Conservation (phyloP, 23 tunicate species). For the Phallusia fumigata region DNA sequence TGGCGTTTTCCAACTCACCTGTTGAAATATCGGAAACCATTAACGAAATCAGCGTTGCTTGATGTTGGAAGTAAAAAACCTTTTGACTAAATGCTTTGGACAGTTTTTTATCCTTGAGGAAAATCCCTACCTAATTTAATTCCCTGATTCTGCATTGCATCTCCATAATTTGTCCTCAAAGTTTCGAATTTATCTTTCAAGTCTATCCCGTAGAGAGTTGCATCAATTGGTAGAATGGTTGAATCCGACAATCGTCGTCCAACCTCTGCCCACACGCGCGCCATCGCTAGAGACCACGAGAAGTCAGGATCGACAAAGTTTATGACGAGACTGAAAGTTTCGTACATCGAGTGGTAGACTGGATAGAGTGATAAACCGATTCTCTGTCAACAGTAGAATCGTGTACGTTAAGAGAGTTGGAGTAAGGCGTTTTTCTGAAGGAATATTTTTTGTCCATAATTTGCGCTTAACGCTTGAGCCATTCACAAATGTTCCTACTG, state of each 20-base stretch:
- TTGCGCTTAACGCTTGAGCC: too few species aligned
- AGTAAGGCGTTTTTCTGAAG: too few species aligned
- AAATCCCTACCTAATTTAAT: background rate
- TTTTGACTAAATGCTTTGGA: background rate
- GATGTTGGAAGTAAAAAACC: background rate
- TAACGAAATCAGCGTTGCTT: too few species aligned
- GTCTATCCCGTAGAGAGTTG: constrained; percentile 16
- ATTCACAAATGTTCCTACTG: too few species aligned
- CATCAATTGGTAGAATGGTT: constrained; percentile 34
- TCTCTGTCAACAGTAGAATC: background rate
- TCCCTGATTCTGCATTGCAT: background rate
- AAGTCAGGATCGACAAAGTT: constrained; percentile 59
- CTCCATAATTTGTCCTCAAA: constrained; percentile 30
- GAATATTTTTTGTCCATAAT: too few species aligned
- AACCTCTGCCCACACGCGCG: constrained; percentile 26
- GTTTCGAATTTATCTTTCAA: constrained; percentile 23
- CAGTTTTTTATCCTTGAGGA: background rate
- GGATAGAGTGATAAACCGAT: background rate
- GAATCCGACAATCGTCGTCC: constrained; percentile 39
- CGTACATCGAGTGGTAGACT: constrained; percentile 70
- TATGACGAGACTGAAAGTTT: constrained; percentile 46
- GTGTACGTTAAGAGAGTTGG: too few species aligned
- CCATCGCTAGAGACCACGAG: constrained; percentile 26
- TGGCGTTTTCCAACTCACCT: constrained; percentile 13
- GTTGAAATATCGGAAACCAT: background rate